Base-by-base conservation (phyloP, 1,140 invertebrate species). In the Reticulitermes speratus region DNA sequence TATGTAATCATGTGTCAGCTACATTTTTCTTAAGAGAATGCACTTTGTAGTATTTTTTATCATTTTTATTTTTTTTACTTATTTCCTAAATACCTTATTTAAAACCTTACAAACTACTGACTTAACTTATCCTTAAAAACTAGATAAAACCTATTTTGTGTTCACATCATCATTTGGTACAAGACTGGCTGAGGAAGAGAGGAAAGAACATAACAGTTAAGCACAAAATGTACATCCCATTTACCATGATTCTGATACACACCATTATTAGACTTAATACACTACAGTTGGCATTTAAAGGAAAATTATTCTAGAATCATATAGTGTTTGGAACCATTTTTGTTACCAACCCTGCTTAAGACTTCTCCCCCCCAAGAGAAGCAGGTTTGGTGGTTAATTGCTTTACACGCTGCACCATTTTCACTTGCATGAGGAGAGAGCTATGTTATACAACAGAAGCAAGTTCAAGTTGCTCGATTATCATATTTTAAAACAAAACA, bases 41-140 rank as follows among this genome's bases (percentile, higher is more conserved):
- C 87, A 87, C 87, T 87, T 87, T 85, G 87, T 85, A 83, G 48
- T 52, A 81, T 87, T 86, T 87, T 84, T 87, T 45, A 75, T 25
- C 21, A 69, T 86, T 48, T 81, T 32, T 7, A 82, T 59, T 44
- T 69, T 75, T 38, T 84, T 45, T 32, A 59, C 85, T 55, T 82
- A 55, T 75, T 83, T 85, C 44, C 48, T 82, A 69, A 86, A 45
- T 32, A 84, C 30, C 25, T 86, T 69, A 75, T 84, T 87, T 87
- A 87, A 84, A 84, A 87, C 48, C 81, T 82, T 85, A 82, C 32
- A 44, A 85, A 44, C 81, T 87, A 87, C 32, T 83, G 85, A 85
- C 84, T 85, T 85, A 87, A 84, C 65, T 83, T 86, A 84, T 21
- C n/a, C 44, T 69, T 85, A 83, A 45, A 48, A 82, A 52, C 59